Evolutionary conservation across 2,113 vertebrate species (phyloP), one percentile per base, ranked within the genome.

Genomic region (Microcebus griseorufus): DNA sequence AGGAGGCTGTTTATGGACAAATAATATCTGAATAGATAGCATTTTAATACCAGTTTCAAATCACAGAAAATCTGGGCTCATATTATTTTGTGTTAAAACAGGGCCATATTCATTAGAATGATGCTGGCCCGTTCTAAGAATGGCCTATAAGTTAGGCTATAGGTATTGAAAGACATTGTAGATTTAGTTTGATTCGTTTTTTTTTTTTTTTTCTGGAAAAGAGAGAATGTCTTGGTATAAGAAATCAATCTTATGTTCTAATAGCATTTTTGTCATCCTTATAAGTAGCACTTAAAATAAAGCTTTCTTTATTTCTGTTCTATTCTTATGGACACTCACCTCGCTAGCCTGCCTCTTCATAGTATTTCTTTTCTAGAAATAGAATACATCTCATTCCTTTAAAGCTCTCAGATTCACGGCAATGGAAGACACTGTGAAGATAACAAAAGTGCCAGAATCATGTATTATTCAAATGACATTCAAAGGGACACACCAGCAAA

Each of bases 381-480:
- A 64, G 83, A 95, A 95, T 94, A 83, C 64, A 87, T 55, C 32
- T 45, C 55, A 83, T 90, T 97, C 65, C 53, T 92, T 96, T 79
- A 89, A 93, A 96, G 94, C 37, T 88, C 64, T 92, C 65, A 95
- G 72, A 93, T 51, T 83, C 62, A 58, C 60, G 86, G 72, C 27
- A 13, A 16, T 72, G 18, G n/a, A 88, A 60, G 78, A 88, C 78
- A 88, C 45, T 92, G 60, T 75, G n/a, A 64, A 90, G 95, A 92
- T 55, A 96, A 90, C 48, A 81, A 90, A 96, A 62, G n/a, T 76
- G 87, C 45, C 51, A 60, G 87, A 81, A 87, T 95, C 83, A 95
- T 94, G 95, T 92, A 95, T 97, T 96, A 96, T 97, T 95, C 83
- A 94, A 60, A 81, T 84, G 94, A 90, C 45, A 96, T 97, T 94